Base-by-base conservation (phyloP, 2,888 invertebrate genomes). In the Clanis bilineata region DNA sequence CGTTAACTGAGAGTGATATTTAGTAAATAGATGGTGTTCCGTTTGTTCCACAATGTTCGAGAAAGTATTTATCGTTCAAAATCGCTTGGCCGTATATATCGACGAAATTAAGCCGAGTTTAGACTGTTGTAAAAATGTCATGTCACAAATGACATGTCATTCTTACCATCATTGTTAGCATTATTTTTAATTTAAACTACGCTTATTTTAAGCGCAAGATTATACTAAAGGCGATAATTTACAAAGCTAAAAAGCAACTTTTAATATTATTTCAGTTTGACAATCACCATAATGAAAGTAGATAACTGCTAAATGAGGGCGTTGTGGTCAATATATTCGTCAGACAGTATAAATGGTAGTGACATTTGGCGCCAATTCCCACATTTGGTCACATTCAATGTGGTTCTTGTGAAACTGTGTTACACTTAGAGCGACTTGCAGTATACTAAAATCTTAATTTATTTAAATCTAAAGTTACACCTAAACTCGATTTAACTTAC, bases 31-130 rank as follows among this genome's bases (percentile, higher is more conserved):
- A 61, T 38, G 54, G 36, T 63, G 55, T 60, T 56, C 58, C 41
- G 39, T 61, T 61, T 57, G 60, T 62, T 56, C 7, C 51, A 28
- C 57, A 55, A 55, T 41, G 57, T 57, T 36, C 54, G 18, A 60
- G 61, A 63, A 60, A 56, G 61, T 61, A n/a, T 21, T 64, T 69
- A 70, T 61, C 66, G 72, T 76, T 32, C n/a, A n/a, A n/a, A n/a
- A n/a, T n/a, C n/a, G 9, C 32, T 32, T 32, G 32, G 32, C 32
- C 32, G 9, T 7, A 7, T 7, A 32, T 9, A 32, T n/a, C n/a
- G n/a, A n/a, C 5, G 9, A 32, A 36, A 36, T 36, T 36, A 36
- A 3, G 36, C 36, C 12, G 36, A 1, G 36, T 36, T 10, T 36
- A 36, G 10, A 36, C 32, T 10, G 9, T 36, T 12, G 36, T 12